Evolutionary conservation across 1,140 invertebrate genomes (phyloP), one percentile per base, ranked within the genome.

Genomic region (Phenacoccus solenopsis): DNA sequence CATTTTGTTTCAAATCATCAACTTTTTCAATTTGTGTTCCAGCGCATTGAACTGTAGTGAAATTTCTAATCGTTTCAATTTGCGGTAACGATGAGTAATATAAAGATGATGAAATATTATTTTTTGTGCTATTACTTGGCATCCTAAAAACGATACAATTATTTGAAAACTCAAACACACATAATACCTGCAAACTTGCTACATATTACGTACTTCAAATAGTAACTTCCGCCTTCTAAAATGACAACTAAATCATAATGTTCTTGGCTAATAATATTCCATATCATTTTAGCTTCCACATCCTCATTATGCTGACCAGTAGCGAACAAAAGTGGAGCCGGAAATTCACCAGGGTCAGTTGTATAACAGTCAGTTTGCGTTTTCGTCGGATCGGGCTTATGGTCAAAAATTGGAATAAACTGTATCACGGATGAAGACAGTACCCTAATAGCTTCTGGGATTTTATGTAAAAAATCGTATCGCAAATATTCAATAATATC

Each of bases 401-500:
- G 69, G 69, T 73, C 73, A 20, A 74, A 67, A 25, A 72, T 64
- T 0, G 92, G 92, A 72, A 95, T 83, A 70, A 97, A 85, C 76
- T 94, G 88, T 28, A 96, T 77, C 24, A 93, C 87, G 5, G 85
- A 80, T 68, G 86, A 86, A 56, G 87, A 78, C 0, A 97, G 76
- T 32, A 96, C 77, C 2, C 80, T 79, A 1, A 81, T 77, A 25
- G 89, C 84, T 1, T 82, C 76, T 0, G 84, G 83, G 76, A 93
- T 84, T 10, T 84, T 84, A 27, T 87, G 80, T 38, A 81, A 78
- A 77, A 87, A 86, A 0, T 88, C 91, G 68, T 81, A 84, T 10
- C 88, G 76, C 16, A 97, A 80, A 81, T 97, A 93, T 0, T 90
- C 83, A 0, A 89, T 87, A 61, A 97, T 82, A 77, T 93, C 86